Evolutionary conservation across 2,888 invertebrate species (phyloP), one percentile per base, ranked within the genome.

Genomic region (Caenorhabditis virilis): DNA sequence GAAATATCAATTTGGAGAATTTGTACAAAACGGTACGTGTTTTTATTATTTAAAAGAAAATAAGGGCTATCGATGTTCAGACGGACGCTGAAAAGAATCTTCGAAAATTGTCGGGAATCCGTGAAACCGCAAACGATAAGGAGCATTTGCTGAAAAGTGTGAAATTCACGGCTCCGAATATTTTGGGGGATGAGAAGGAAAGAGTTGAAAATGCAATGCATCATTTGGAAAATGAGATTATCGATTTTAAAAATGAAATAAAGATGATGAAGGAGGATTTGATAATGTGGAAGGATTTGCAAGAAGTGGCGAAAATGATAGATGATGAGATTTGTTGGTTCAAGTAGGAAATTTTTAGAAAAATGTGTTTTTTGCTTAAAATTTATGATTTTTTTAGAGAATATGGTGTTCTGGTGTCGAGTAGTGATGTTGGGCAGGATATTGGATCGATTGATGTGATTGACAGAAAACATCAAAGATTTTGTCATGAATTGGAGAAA

Each of bases 291-390:
- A 61, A 61, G 26, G 51, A 25, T 30, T 53, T 61, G 61, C 61
- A 61, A 30, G 51, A 61, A 7, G 38, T 55, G 7, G 46, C 55
- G 22, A 61, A 55, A 35, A 36, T 45, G 5, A 55, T 61, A 9
- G 61, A 61, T 30, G 61, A 61, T 27, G 61, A 61, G 20, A 61
- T 61, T 41, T 54, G 60, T 20, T 60, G 60, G 60, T 60, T 50
- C 23, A 60, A 60, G 60, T 60, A 23, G 45, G 60, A 52, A 16
- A 23, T 52, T n/a, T 16, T 18, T 26, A 25, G 9, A 3, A 2
- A 22, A 23, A 23, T 23, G 4, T 23, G 16, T 2, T 27, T 27
- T 27, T 18, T 27, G 2, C 2, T 16, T 11, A 42, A 36, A 36
- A 36, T 36, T n/a, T n/a, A n/a, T n/a, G n/a, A 36, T 13, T 42